Evolutionary conservation across 1,140 invertebrate species (phyloP).

Genomic region (Hirudo medicinalis): DNA sequence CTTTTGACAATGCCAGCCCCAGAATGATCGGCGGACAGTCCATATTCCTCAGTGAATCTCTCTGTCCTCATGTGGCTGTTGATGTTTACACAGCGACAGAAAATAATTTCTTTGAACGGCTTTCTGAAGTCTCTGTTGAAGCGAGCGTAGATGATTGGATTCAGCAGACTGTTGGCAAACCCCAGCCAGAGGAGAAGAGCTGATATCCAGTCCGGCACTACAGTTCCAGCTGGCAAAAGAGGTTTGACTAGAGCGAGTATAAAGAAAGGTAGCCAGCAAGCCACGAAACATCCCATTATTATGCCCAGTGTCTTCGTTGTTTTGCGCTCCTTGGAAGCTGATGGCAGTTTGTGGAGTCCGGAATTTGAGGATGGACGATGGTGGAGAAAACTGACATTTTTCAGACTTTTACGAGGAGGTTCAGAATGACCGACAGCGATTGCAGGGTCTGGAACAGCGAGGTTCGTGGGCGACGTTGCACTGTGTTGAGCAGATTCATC

Average conservation of each 20-base stretch:
- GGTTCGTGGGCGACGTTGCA: conserved; percentile 1
- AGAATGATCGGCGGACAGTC: conserved; percentile 44
- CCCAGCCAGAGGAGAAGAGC: conserved; percentile 61
- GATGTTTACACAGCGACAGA: conserved; percentile 28
- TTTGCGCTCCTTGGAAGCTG: conserved; percentile 56
- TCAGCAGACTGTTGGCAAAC: conserved; percentile 88
- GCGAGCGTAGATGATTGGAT: conserved; percentile 92
- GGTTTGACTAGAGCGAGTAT: conserved; percentile 48
- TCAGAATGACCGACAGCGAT: not conserved
- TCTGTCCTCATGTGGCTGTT: conserved; percentile 22
- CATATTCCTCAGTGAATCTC: conserved; percentile 23
- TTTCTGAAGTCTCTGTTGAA: conserved; percentile 91
- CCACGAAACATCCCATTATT: conserved; percentile 49
- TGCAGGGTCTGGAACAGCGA: not conserved
- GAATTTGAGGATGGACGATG: not conserved
- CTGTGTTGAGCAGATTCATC: not conserved
- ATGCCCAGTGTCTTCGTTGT: conserved; percentile 70
- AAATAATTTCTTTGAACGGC: conserved; percentile 52
- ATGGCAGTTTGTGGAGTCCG: conserved; percentile 11
- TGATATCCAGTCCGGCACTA: conserved; percentile 40
- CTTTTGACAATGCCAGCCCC: conserved; percentile 36
- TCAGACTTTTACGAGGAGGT: conserved; percentile 15
- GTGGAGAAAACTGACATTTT: conserved; percentile 32
- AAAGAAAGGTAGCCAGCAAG: conserved; percentile 51
- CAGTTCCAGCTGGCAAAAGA: conserved; percentile 40